Base-by-base conservation (phyloP, 1,140 invertebrate species). In the Drosophila nikananu region DNA sequence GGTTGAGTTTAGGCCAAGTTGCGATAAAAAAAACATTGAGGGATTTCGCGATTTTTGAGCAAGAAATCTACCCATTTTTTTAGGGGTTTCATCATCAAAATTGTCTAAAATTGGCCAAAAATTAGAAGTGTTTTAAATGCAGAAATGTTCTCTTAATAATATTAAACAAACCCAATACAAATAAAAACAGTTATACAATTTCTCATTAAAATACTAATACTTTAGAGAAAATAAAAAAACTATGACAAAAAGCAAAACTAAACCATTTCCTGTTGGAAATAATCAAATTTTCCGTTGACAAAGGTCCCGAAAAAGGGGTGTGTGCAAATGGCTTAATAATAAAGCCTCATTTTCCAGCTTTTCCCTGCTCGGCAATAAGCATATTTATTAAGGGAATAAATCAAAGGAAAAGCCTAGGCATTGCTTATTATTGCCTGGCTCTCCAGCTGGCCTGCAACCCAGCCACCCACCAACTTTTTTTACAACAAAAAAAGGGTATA, bases 241-340 rank as follows among this genome's bases (percentile, higher is more conserved):
- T 4, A 49, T 30, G 6, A 27, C 27, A 27, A 27, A 7, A 7
- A 27, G 27, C 5, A 17, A 9, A 49, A 32, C 3, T 5, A 15
- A 19, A 30, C 15, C 52, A 54, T 54, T 57, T 57, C 54, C 21
- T 57, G 35, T 57, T 27, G 44, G 17, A 49, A 49, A 37, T 49
- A 15, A 39, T 30, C 12, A 13, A 37, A 58, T n/a, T 39, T n/a
- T 39, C 10, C 2, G 9, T 17, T 17, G 13, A 52, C 42, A 49
- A 61, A 8, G 4, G 17, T 12, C 19, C 23, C 9, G 17, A 21
- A 23, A 62, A 62, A 44, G 59, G 39, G 63, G 58, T 44, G 63
- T 63, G 27, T 35, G 27, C 30, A 61, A 62, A 61, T 65, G 62
- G 55, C 55, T 65, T 42, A 65, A 65, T 65, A 65, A 42, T 42